phyloP scores from a whole-genome alignment of 2,888 invertebrate species.

The Trachelus iudaicus region DNA sequence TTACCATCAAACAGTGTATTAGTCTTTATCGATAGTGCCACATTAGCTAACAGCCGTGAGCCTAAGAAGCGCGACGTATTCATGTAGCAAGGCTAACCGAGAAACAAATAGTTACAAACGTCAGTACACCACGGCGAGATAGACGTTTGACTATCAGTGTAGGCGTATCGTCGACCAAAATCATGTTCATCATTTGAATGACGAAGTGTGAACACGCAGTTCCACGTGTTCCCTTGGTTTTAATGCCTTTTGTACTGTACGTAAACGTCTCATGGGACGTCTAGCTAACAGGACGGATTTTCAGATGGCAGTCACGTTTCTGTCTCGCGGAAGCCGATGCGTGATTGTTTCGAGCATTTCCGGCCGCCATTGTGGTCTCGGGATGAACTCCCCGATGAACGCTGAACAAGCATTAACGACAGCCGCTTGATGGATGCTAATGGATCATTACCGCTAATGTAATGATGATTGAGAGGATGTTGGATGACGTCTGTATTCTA shows the following conservation, averaged over 20 bases:
- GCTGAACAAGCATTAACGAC: slow-evolving; percentile 50
- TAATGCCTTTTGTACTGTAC: slow-evolving; percentile 1
- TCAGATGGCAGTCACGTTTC: slow-evolving; percentile 40
- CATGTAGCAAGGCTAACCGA: slow-evolving; percentile 3
- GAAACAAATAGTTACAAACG: slow-evolving; percentile 29
- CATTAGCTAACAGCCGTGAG: not conserved
- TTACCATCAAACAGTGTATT: not conserved
- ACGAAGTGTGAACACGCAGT: slow-evolving; percentile 34
- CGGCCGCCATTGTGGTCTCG: slow-evolving; percentile 35
- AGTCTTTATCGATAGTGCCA: not conserved
- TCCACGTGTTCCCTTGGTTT: slow-evolving; percentile 6
- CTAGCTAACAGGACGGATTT: slow-evolving; percentile 18
- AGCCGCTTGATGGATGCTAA: slow-evolving; percentile 58
- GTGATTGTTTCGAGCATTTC: slow-evolving; percentile 51
- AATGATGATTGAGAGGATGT: slow-evolving; percentile 59
- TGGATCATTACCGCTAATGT: slow-evolving; percentile 57
- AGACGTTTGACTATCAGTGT: slow-evolving; percentile 29
- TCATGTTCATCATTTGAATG: slow-evolving; percentile 42
- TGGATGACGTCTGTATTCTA: slow-evolving; percentile 22
- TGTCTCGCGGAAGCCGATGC: slow-evolving; percentile 34
- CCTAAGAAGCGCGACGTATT: not conserved
- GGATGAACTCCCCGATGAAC: slow-evolving; percentile 41
- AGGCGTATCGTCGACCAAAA: slow-evolving; percentile 30
- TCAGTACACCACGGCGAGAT: slow-evolving; percentile 15
- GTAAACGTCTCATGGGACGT: slow-evolving; percentile 5